A percentile compares a stretch with the other conserved stretches of the same genome.
phyloP scores from a whole-genome alignment of 2,888 invertebrate genomes.

The Slavum lentiscoides region DNA sequence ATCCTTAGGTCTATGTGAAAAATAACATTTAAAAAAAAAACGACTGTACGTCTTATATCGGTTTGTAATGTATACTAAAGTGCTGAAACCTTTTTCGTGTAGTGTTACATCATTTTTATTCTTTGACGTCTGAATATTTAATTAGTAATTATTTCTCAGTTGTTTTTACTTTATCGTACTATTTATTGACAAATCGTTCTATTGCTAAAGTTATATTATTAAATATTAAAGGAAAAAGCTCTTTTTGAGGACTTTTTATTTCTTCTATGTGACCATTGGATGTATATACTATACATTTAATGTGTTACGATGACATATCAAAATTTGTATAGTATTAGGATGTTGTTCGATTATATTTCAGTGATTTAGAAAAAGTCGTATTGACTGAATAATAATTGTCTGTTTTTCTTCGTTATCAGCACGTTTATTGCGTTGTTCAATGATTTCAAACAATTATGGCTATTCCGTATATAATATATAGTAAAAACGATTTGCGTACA shows the following conservation, averaged over 20 bases:
- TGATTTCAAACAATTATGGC: neutral
- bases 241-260: neutral
- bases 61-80: constrained; percentile 10
- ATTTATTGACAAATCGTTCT: neutral
- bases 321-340: too few species aligned
- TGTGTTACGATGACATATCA: too few species aligned
- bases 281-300: too few species aligned
- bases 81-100: constrained; percentile 14
- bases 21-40: neutral
- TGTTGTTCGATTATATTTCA: too few species aligned
- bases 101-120: neutral
- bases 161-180: neutral
- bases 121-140: neutral
- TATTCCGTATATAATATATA: too few species aligned
- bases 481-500: neutral
- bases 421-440: constrained; percentile 2
- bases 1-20: neutral
- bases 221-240: neutral
- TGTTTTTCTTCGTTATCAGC: neutral
- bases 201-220: neutral
- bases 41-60: constrained; percentile 1
- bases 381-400: too few species aligned
- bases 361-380: too few species aligned
- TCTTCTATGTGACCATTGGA: neutral
- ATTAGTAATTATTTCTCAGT: neutral